Conservation (phyloP, 2,888 invertebrate species). For the Calameuta filiformis region DNA sequence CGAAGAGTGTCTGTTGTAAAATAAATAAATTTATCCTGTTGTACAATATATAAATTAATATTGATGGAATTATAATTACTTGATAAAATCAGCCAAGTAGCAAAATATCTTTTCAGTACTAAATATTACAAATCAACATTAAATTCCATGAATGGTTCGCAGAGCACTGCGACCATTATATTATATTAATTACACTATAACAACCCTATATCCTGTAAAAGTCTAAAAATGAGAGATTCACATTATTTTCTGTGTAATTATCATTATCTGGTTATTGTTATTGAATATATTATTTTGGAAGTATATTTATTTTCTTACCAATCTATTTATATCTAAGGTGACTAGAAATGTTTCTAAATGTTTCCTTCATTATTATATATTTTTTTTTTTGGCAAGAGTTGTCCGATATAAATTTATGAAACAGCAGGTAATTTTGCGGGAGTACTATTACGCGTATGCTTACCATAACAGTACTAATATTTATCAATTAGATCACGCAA, state of each 20-base stretch:
- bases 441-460: slow-evolving; percentile 6
- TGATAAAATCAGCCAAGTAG: not conserved
- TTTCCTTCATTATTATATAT: slow-evolving; percentile 28
- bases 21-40: not conserved
- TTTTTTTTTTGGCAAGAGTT: slow-evolving; percentile 53
- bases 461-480: not conserved
- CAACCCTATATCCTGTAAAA: slow-evolving; percentile 11
- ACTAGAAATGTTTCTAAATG: slow-evolving; percentile 50
- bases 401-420: slow-evolving; percentile 60
- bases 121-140: not conserved
- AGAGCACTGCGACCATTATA: not conserved
- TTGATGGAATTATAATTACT: slow-evolving; percentile 1
- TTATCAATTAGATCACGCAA: not conserved
- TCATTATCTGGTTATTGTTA: slow-evolving; percentile 27
- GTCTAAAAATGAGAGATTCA: slow-evolving; percentile 17
- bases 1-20: not conserved
- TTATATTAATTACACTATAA: not conserved
- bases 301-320: slow-evolving; percentile 27
- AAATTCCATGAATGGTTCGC: not conserved
- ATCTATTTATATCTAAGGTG: slow-evolving; percentile 39
- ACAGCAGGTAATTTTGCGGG: slow-evolving; percentile 34
- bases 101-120: not conserved
- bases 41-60: not conserved
- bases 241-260: not conserved
- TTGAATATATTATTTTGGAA: slow-evolving; percentile 42